phyloP scores from a whole-genome alignment of 2,113 vertebrate species.

The Ammospiza caudacuta region DNA sequence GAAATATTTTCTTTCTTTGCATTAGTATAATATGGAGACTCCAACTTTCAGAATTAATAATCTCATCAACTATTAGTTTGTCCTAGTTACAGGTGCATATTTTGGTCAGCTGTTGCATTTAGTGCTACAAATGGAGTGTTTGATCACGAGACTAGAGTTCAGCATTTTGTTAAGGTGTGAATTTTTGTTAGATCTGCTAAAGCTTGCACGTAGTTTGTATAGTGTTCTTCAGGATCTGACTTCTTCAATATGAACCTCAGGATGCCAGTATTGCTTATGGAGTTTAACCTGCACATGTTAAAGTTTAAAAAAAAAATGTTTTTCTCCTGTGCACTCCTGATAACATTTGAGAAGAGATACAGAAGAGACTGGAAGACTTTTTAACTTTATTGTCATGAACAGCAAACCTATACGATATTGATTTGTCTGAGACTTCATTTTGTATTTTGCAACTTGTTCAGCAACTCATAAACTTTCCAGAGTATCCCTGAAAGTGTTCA shows the following conservation, averaged over 20 bases:
- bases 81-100: not conserved
- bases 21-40: not conserved
- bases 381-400: not conserved
- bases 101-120: not conserved
- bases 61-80: not conserved
- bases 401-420: accelerated
- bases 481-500: not conserved
- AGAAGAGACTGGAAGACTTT: not conserved
- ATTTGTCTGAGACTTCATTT: not conserved
- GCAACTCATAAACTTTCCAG: not conserved
- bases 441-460: not conserved
- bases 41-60: not conserved
- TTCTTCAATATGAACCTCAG: accelerated
- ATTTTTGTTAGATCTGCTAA: not conserved
- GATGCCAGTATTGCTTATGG: not conserved
- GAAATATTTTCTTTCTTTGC: not conserved
- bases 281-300: not conserved
- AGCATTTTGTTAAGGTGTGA: not conserved
- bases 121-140: not conserved
- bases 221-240: not conserved
- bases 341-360: not conserved
- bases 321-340: not conserved
- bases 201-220: not conserved
- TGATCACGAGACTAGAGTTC: not conserved
- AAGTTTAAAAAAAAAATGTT: not conserved